Evolutionary conservation across 2,797 vertebrate species (phyloP).

Genomic region (Anisognathus igniventris): DNA sequence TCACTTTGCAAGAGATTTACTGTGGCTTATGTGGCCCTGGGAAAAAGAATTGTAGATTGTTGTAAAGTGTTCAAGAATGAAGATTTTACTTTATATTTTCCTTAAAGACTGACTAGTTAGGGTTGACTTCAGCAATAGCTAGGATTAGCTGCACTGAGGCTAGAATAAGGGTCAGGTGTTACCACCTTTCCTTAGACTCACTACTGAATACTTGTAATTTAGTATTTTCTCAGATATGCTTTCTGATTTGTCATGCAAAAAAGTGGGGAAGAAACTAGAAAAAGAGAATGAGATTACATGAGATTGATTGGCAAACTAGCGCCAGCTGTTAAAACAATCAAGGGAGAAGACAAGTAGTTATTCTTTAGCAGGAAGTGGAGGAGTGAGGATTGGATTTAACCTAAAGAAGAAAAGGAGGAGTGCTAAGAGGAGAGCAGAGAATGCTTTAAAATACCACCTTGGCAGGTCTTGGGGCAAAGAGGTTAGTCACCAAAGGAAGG

Average conservation of each 20-base stretch:
- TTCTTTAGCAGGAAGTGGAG: not conserved
- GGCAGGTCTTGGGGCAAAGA: not conserved
- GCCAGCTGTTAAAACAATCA: constrained; percentile 1
- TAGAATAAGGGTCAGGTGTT: not conserved
- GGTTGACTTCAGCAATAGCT: not conserved
- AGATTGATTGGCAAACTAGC: not conserved
- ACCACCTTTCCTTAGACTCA: not conserved
- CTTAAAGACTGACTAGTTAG: not conserved
- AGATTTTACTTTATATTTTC: not conserved
- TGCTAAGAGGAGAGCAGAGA: not conserved
- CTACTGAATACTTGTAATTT: not conserved
- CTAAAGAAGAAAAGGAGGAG: not conserved
- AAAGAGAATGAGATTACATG: not conserved
- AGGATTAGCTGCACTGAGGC: not conserved
- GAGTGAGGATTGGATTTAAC: not conserved
- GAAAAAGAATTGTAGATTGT: not conserved
- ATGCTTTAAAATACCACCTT: not conserved
- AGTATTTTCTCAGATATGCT: not conserved
- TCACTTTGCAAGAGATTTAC: constrained; percentile 34
- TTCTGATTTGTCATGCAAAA: not conserved
- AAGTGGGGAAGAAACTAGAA: not conserved
- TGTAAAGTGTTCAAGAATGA: not conserved
- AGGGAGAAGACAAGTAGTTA: not conserved
- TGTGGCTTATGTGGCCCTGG: not conserved
- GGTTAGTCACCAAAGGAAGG: not conserved